Base-by-base conservation (phyloP, 1,140 invertebrate species). In the Neodiprion pinetum region DNA sequence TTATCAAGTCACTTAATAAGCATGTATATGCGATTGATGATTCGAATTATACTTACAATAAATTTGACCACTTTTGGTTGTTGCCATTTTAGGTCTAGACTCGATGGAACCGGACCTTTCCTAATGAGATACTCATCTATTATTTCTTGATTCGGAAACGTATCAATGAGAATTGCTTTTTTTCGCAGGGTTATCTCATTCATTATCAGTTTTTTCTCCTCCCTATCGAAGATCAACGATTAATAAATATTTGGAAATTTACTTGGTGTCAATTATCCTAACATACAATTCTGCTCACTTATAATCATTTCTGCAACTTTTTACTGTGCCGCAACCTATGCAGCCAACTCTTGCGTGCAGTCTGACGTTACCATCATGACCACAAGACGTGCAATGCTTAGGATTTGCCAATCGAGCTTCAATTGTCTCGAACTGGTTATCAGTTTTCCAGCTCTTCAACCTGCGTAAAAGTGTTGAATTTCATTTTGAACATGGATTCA, bases 61-160 rank as follows among this genome's bases (percentile, higher is more conserved):
- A 95, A 95, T 81, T 92, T 90, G 48, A 90, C 86, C 50, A 95
- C 80, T 87, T 93, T 90, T 1, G 95, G 94, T 80, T 90, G 89
- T 47, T 88, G 90, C 93, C 93, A 93, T 73, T 87, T 85, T 11
- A 93, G 86, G 76, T 92, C 81, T 66, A 93, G 81, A 61, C 81
- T 83, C 1, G 71, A 77, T 1, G 90, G 87, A 7, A 91, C 77
- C 14, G 79, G 77, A 23, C 88, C 87, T 76, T 90, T 92, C 5
- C 86, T 85, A 28, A 89, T 82, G 50, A 95, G 86, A 87, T 94
- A 96, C 87, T 96, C 95, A 74, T 93, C 90, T 80, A 96, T 93
- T 53, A 96, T 86, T 81, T 92, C 90, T 78, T 94, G 90, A 73
- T 91, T 91, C 11, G 95, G 94, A 87, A 96, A 96, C 65, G 87